Base-by-base conservation (phyloP, 2,888 invertebrate species). In the Fragum whitleyi region DNA sequence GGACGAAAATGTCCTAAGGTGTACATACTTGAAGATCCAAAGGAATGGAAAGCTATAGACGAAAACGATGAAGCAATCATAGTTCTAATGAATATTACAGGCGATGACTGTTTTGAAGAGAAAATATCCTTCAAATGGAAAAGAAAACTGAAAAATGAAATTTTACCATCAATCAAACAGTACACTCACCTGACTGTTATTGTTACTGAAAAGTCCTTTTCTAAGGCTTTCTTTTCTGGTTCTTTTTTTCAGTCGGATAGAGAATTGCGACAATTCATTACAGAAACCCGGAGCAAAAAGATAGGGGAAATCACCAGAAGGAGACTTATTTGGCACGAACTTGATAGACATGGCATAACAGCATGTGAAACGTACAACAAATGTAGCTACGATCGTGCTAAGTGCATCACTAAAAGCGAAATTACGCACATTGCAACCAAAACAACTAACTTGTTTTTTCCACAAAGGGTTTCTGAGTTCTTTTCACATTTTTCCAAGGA, bases 401-500 rank as follows among this genome's bases (percentile, higher is more conserved):
- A 16, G 14, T 61, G 61, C 7, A 61, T 61, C 16, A 29, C 32
- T 19, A 19, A 32, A n/a, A 14, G 32, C 3, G 9, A 29, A 28
- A 61, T 61, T 28, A 19, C 28, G 3, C 1, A 29, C 19, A 61
- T 61, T 61, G 61, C 29, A 7, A 28, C 28, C 11, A 3, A 32
- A 32, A 61, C 61, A 32, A 32, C 29, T 3, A 61, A 61, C n/a
- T 3, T 61, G 29, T 32, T 61, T 14, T 61, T 61, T n/a, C 29
- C 61, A 32, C 61, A 61, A 61, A 61, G 61, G 28, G 32, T 61
- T 32, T 29, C 61, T 29, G 61, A 61, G 16, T 61, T 19, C 32
- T 61, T 61, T 29, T 14, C 19, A n/a, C 32, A 61, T 1, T 61
- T 28, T n/a, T n/a, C 61, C 9, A n/a, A n/a, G 6, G 32, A 32